Evolutionary conservation across 2,888 invertebrate genomes (phyloP).

Genomic region (Melikaiella ostensackeni): DNA sequence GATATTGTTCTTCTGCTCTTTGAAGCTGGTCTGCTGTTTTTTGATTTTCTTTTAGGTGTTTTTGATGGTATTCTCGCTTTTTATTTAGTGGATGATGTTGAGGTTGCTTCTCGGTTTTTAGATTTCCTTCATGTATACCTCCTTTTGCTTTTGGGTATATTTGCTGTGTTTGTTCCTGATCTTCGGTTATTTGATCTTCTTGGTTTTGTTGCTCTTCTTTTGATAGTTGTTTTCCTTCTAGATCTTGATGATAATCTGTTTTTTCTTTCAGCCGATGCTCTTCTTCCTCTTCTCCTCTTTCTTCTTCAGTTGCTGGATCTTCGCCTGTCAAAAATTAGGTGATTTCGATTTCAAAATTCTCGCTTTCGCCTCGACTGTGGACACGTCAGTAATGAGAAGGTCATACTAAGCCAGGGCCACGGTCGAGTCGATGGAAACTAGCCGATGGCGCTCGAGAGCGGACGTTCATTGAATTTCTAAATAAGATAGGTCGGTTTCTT

Average conservation of each 20-base stretch:
- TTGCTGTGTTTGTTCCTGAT: neutral
- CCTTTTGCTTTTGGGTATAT: too few relatives aligned
- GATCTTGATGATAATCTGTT: neutral
- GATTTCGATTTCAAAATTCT: constrained; percentile 23
- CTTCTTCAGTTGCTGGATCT: neutral
- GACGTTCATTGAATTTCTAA: constrained; percentile 36
- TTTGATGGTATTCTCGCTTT: neutral
- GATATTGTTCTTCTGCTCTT: neutral
- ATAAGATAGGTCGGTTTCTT: constrained; percentile 21
- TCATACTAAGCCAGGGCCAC: constrained; percentile 43
- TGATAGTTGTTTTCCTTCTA: neutral
- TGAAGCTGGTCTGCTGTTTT: neutral
- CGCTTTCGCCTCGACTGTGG: constrained; percentile 50
- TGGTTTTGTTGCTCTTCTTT: neutral
- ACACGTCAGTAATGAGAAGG: constrained; percentile 52
- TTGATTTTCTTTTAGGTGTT: neutral
- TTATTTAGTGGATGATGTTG: neutral
- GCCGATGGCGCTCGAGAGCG: constrained; percentile 28
- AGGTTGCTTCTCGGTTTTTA: too few relatives aligned
- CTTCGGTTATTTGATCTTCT: neutral
- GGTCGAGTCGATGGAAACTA: constrained; percentile 26
- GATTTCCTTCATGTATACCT: too few relatives aligned
- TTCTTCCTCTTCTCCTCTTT: neutral
- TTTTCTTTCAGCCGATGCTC: neutral
- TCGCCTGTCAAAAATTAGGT: constrained; percentile 46